Base-by-base conservation (phyloP, 2,113 vertebrate genomes). In the Phodopus roborovskii region DNA sequence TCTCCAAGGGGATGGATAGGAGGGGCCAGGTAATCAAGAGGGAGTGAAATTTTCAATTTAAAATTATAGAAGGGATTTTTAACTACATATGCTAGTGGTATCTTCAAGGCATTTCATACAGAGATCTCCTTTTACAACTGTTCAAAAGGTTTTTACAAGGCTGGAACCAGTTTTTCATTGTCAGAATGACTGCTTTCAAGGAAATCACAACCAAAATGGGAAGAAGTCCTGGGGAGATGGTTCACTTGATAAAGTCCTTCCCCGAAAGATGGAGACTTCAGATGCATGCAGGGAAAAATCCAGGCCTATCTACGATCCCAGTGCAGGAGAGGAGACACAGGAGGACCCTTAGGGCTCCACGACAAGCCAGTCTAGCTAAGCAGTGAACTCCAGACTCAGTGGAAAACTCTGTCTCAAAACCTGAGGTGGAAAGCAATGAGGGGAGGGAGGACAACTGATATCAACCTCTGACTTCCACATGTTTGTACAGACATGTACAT, bases 141-240 rank as follows among this genome's bases (percentile, higher is more conserved):
- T 26, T 50, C 68, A 73, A 19, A 62, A 58, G 7, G 1, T 77
- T 58, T 56, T 13, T 7, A 22, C 66, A 70, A 20, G 39, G 22
- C 4, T 22, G 83, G 48, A 53, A 66, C 7, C 33, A 16, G 33
- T 62, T n/a, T 42, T 7, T 71, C 53, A 9, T 79, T 60, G 66
- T 88, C 53, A 68, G 33, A 48, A 81, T 94, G 42, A 92, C 39
- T 36, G 4, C n/a, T 56, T 66, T 93, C 75, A 56, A 88, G 92
- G 11, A 90, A 56, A 48, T 53, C 90, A 17, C 0, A 45, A 48
- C 73, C 36, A 45, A 78, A 68, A 68, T 68, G 36, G 68, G 28
- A 73, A 50, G 36, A 70, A 70, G 84, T 10, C 39, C 62, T 22
- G 17, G 9, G 16, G 17, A 33, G 83, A 48, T 36, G 28, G 62